Conservation (phyloP, 2,797 vertebrate species). For the Chaetodon trifasciatus region DNA sequence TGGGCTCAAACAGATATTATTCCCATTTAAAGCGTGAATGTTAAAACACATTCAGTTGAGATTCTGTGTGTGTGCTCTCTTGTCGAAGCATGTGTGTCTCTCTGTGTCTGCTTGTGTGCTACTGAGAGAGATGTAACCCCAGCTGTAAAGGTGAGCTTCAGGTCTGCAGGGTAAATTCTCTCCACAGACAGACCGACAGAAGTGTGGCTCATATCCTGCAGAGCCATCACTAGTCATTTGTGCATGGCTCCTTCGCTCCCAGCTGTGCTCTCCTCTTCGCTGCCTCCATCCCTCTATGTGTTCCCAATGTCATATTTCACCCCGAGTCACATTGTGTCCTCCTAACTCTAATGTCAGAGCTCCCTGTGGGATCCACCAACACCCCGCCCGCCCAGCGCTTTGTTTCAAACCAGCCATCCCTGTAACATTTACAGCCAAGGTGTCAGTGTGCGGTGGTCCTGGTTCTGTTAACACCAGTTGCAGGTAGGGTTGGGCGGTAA, state of each 20-base stretch:
- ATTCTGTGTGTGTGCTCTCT: background rate
- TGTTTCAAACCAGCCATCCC: constrained; percentile 32
- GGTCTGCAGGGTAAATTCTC: constrained; percentile 58
- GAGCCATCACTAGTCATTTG: constrained; percentile 75
- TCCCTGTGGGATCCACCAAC: constrained; percentile 46
- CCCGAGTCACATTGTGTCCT: constrained; percentile 67
- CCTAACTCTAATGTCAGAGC: constrained; percentile 64
- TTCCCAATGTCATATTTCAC: constrained; percentile 74
- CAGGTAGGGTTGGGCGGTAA: too few relatives aligned
- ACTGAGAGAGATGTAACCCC: constrained; percentile 40
- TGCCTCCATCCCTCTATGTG: constrained; percentile 43
- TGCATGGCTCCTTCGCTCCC: constrained; percentile 63
- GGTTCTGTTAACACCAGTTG: constrained; percentile 39
- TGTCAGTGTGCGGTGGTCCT: constrained; percentile 9
- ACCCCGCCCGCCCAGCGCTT: constrained; percentile 23
- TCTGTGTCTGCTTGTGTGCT: constrained; percentile 27
- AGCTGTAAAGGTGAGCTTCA: constrained; percentile 69
- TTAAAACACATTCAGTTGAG: background rate
- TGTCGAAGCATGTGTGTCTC: background rate
- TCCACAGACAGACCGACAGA: constrained; percentile 34
- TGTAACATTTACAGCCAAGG: constrained; percentile 51
- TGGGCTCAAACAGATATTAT: too few relatives aligned
- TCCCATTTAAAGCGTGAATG: background rate
- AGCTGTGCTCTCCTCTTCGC: constrained; percentile 63
- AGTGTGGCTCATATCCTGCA: constrained; percentile 66